Evolutionary conservation across 2,113 vertebrate species (phyloP).

Genomic region (Elephantulus edwardii): DNA sequence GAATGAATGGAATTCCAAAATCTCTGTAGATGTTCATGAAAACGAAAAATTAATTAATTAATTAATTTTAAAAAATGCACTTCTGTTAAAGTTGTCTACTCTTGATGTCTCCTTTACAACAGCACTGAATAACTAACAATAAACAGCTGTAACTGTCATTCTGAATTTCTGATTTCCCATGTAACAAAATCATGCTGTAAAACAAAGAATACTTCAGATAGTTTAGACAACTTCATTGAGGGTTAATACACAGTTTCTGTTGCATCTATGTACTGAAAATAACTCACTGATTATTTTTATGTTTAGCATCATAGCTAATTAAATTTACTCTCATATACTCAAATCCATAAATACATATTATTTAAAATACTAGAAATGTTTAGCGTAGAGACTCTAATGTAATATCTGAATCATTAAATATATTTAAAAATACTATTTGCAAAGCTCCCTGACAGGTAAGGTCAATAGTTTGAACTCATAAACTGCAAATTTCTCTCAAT

Average conservation of each 20-base stretch:
- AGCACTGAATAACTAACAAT: too few species aligned
- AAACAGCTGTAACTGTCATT: not conserved
- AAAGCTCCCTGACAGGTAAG: not conserved
- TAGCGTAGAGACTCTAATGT: not conserved
- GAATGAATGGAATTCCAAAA: too few species aligned
- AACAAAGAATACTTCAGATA: not conserved
- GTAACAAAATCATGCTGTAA: slow-evolving; percentile 17
- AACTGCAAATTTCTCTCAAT: too few species aligned
- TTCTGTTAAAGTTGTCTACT: too few species aligned
- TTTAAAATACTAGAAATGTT: slow-evolving; percentile 14
- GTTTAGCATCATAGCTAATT: slow-evolving; percentile 17
- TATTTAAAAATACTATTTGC: slow-evolving; percentile 1
- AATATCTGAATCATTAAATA: not conserved
- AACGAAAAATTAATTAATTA: too few species aligned
- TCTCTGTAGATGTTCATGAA: too few species aligned
- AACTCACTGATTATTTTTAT: not conserved
- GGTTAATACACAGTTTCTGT: not conserved
- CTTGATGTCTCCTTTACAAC: too few species aligned
- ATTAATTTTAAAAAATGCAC: too few species aligned
- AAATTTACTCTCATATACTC: not conserved
- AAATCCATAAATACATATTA: not conserved
- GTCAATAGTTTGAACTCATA: too few species aligned
- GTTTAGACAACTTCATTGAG: not conserved
- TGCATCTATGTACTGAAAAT: not conserved
- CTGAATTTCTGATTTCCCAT: slow-evolving; percentile 22